Evolutionary conservation across 2,113 vertebrate species (phyloP).

Genomic region (Perca flavescens): DNA sequence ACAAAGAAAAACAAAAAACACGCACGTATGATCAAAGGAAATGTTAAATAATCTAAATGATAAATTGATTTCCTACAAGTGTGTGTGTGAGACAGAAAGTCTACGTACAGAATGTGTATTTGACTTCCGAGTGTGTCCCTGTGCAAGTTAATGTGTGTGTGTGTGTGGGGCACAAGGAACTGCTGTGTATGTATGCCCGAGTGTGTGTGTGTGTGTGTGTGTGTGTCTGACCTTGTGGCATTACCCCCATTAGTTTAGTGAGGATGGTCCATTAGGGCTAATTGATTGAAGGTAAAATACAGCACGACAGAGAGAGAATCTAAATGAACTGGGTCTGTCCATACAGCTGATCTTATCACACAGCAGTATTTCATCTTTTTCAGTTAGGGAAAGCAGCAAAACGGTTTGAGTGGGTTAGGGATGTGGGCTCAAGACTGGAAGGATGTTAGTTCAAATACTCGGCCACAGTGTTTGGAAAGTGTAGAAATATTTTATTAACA

Average conservation of each 20-base stretch:
- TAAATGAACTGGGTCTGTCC: conserved; percentile 49
- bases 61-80: not conserved
- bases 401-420: not conserved
- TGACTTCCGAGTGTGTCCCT: not conserved
- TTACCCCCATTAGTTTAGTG: conserved; percentile 53
- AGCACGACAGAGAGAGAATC: conserved; percentile 41
- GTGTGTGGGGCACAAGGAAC: not conserved
- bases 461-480: not conserved
- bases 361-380: not conserved
- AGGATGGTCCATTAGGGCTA: conserved; percentile 63
- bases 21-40: not conserved
- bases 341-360: conserved; percentile 14
- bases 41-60: not conserved
- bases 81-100: not conserved
- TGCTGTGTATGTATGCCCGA: not conserved
- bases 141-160: not conserved
- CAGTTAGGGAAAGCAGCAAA: not conserved
- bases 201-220: conserved; percentile 3
- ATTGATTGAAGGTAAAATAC: conserved; percentile 63
- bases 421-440: not conserved
- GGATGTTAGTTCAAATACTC: not conserved
- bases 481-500: no score
- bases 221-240: conserved; percentile 31
- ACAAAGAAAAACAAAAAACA: not conserved
- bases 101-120: not conserved